Conservation (phyloP, 2,888 invertebrate species). For the Drosophila fungiperda region DNA sequence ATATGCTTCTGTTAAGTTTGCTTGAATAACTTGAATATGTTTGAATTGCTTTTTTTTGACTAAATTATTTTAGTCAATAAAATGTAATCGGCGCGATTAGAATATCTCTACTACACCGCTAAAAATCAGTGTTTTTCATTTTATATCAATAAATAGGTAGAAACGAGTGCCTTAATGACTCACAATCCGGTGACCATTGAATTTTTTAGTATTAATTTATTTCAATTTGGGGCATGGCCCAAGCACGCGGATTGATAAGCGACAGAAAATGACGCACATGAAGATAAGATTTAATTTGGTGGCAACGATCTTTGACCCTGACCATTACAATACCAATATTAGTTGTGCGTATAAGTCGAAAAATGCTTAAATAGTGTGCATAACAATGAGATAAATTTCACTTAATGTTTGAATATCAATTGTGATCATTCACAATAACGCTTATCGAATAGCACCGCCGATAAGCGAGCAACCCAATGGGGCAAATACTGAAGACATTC, state of each 20-base stretch:
- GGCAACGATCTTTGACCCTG: slow-evolving; percentile 3
- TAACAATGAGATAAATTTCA: slow-evolving; percentile 1
- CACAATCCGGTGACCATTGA: slow-evolving; percentile 13
- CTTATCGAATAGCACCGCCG: slow-evolving; percentile 6
- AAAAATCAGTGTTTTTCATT: background rate
- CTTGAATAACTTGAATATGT: background rate
- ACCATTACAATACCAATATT: background rate
- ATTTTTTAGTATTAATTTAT: background rate
- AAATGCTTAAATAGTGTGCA: background rate
- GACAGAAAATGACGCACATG: slow-evolving; percentile 1
- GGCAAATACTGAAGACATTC: slow-evolving; percentile 15
- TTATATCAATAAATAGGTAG: background rate
- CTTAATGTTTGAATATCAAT: slow-evolving; percentile 9
- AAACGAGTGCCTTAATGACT: slow-evolving; percentile 14
- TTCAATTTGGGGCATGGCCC: background rate
- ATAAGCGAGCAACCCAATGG: slow-evolving; percentile 33
- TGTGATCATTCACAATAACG: slow-evolving; percentile 3
- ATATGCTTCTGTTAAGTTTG: background rate
- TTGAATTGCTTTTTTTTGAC: background rate
- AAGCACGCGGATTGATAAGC: slow-evolving; percentile 29
- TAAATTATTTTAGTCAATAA: background rate
- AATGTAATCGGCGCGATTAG: background rate
- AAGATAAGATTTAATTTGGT: slow-evolving; percentile 11
- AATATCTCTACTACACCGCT: background rate
- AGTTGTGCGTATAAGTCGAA: background rate